Percentiles rank a stretch among this genome's conserved stretches.
Evolutionary conservation across 2,888 invertebrate species (phyloP).

Genomic region (Falcaria lacertinaria): DNA sequence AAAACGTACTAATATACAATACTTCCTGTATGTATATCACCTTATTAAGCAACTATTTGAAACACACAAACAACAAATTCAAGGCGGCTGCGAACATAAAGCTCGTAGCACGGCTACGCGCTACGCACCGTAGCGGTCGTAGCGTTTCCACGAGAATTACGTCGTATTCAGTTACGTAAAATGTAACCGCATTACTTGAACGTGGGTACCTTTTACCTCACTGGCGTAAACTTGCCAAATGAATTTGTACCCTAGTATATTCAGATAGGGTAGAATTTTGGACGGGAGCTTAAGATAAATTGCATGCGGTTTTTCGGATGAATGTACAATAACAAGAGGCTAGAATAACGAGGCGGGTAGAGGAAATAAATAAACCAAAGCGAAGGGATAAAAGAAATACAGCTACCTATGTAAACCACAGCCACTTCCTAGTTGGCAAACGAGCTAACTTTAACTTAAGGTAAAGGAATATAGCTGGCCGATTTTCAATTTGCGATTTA

Average conservation of each 20-base stretch:
- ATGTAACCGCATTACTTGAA: conserved; percentile 3
- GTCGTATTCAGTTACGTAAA: conserved; percentile 2
- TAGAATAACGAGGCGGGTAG: conserved; percentile 2
- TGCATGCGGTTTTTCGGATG: neutral
- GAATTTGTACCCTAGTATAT: neutral
- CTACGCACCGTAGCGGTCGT: conserved; percentile 3
- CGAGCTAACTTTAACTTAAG: neutral
- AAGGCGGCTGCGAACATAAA: neutral
- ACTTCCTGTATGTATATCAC: too few relatives aligned
- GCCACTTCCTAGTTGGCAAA: neutral
- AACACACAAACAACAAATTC: neutral
- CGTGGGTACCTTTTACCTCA: neutral
- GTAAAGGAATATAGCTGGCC: too few relatives aligned
- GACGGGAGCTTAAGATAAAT: neutral
- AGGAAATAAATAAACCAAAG: conserved; percentile 4
- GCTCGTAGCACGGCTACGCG: conserved; percentile 1
- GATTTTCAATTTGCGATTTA: too few relatives aligned
- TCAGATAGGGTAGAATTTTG: neutral
- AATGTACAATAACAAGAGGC: conserved; percentile 2
- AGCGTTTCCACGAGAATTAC: neutral
- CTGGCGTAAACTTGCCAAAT: neutral
- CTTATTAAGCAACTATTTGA: too few relatives aligned
- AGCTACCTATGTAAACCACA: neutral
- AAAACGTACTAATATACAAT: too few relatives aligned
- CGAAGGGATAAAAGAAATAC: neutral